These are phyloP conservation scores for Falco rusticolus DNA, from an alignment of 2,797 vertebrate genomes.

Conservation along the genomic window DNA sequence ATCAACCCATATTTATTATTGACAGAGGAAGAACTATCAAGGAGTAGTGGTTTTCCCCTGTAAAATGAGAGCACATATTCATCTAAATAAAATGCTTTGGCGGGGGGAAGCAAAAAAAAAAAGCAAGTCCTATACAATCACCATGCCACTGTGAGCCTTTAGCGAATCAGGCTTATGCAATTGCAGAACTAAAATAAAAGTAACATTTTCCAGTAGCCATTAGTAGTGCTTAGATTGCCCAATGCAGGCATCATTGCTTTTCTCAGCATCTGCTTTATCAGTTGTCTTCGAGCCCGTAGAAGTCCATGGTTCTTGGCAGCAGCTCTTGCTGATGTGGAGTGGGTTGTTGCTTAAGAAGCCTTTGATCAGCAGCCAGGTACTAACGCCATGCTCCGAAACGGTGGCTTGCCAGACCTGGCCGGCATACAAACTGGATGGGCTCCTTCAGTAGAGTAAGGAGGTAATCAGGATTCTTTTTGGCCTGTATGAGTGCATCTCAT, in stretches of 20 bases:
- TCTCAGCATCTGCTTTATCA: conserved; percentile 52
- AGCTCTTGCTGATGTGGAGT: conserved; percentile 46
- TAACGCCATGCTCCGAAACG: background rate
- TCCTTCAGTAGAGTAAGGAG: background rate
- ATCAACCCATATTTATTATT: background rate
- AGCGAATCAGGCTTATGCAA: background rate
- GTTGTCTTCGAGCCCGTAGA: conserved; percentile 29
- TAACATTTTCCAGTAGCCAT: conserved; percentile 48
- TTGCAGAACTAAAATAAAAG: background rate
- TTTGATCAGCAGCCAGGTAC: conserved; percentile 66
- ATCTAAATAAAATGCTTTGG: background rate
- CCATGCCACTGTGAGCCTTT: background rate
- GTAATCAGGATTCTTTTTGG: background rate
- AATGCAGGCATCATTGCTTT: background rate
- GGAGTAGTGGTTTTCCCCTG: background rate
- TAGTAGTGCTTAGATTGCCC: conserved; percentile 10
- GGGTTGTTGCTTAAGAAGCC: conserved; percentile 51
- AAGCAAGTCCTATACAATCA: background rate
- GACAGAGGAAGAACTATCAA: background rate
- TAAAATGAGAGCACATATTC: background rate
- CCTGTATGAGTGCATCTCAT: background rate
- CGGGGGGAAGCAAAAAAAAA: background rate
- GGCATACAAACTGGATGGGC: background rate
- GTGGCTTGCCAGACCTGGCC: conserved; percentile 9
- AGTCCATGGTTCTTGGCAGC: conserved; percentile 50